Base-by-base conservation (phyloP, 92 coral and sea anemone genomes). In the Palythoa heliodiscus region DNA sequence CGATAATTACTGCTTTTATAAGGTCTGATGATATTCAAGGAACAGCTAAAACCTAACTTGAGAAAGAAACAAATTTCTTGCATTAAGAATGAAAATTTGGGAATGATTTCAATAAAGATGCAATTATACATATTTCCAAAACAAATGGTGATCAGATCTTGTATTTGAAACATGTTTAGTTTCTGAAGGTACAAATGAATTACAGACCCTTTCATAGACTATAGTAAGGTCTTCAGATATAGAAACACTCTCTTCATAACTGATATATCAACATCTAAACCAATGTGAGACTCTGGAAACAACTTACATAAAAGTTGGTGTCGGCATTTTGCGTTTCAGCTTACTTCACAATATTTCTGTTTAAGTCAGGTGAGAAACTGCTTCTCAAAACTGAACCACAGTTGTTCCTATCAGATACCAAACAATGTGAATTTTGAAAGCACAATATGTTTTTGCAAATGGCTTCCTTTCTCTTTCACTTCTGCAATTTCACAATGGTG, bases 401-500 rank as follows among this genome's bases (percentile, higher is more conserved):
- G 20, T n/a, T 25, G 66, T 12, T 40, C 13, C 67, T 53, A 54
- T 17, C 47, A 54, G 35, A 61, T 16, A 63, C 74, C 70, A 47
- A 64, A 80, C 40, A 39, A 43, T 48, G 17, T 40, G 60, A 38
- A 47, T 63, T 40, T 80, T 47, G 37, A 40, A 66, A 80, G 47
- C 74, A 67, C 60, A 80, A 80, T 47, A 80, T 66, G 84, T 22
- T 80, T 47, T 77, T 64, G 53, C 64, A 38, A 63, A 47, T 22
- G 61, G 58, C 43, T 13, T 39, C 40, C 84, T 79, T 64, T 79
- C 84, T 80, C 64, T 80, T 80, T 80, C 74, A 80, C 84, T 80
- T 80, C 84, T 80, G 55, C 57, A 80, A 66, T 53, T 90, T 90
- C 98, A 94, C 98, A 94, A 94, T 90, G 88, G 90, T 86, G 68